Conservation (phyloP, 2,113 vertebrate species). For the Malaclemys terrapin region DNA sequence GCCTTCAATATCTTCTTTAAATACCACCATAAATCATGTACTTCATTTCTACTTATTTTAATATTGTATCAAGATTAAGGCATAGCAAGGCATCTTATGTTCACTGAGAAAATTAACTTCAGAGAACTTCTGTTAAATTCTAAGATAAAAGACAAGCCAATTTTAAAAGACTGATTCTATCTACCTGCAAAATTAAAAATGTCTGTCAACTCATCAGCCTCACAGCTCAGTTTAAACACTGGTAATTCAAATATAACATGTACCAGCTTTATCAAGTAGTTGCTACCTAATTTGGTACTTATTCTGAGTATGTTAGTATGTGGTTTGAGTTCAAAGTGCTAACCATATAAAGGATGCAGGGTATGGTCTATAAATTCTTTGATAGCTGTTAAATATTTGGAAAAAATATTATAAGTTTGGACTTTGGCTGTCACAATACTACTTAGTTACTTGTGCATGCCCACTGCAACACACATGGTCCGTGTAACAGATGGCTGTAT, state of each 20-base stretch:
- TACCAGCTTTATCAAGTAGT: not conserved
- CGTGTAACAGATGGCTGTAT: not conserved
- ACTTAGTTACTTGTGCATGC: not conserved
- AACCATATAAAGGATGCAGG: not conserved
- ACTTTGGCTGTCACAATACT: not conserved
- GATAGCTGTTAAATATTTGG: conserved; percentile 1
- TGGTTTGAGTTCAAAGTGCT: not conserved
- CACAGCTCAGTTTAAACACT: not conserved
- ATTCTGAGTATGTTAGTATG: not conserved
- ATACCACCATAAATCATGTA: not conserved
- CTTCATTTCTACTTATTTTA: not conserved
- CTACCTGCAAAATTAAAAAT: not conserved
- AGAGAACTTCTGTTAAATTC: not conserved
- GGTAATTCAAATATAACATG: not conserved
- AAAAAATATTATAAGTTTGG: conserved; percentile 7
- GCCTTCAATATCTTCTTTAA: not conserved
- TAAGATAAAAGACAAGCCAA: not conserved
- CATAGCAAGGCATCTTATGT: not conserved
- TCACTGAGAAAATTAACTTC: not conserved
- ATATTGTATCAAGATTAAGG: not conserved
- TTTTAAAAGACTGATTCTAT: not conserved
- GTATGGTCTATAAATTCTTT: not conserved
- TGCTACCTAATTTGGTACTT: not conserved
- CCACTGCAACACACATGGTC: not conserved
- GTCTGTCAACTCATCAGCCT: not conserved